Evolutionary conservation across 2,113 vertebrate species (phyloP).

Genomic region (Diglossa brunneiventris): DNA sequence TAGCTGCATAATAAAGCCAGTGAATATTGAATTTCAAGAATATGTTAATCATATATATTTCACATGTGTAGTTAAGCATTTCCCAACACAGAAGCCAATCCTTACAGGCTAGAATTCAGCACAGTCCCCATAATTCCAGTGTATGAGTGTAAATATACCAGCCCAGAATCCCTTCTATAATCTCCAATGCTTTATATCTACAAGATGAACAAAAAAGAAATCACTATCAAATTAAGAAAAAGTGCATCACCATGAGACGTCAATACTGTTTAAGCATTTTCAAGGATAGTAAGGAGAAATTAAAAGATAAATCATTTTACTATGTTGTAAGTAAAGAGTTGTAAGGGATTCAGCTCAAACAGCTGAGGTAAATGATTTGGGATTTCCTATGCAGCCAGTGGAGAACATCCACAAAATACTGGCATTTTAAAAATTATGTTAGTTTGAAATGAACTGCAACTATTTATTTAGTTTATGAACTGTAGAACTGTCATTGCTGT

Average conservation of each 20-base stretch:
- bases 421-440: not conserved
- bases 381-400: conserved; percentile 17
- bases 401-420: not conserved
- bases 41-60: not conserved
- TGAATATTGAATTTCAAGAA: not conserved
- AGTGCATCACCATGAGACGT: not conserved
- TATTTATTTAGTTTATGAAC: conserved; percentile 31
- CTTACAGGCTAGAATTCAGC: not conserved
- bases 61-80: not conserved
- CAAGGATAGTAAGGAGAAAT: conserved; percentile 36
- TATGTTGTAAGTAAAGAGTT: not conserved
- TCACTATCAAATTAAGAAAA: not conserved
- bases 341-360: not conserved
- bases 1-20: not conserved
- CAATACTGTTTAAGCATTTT: conserved; percentile 34
- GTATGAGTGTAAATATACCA: not conserved
- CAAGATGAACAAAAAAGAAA: not conserved
- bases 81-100: not conserved
- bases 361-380: conserved; percentile 19
- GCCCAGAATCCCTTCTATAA: not conserved
- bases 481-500: not conserved
- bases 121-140: not conserved
- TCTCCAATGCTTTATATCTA: not conserved
- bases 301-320: not conserved
- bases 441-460: conserved; percentile 30